Evolutionary conservation across 2,888 invertebrate species (phyloP), one percentile per base, ranked within the genome.

Genomic region (Diabrotica balteata): DNA sequence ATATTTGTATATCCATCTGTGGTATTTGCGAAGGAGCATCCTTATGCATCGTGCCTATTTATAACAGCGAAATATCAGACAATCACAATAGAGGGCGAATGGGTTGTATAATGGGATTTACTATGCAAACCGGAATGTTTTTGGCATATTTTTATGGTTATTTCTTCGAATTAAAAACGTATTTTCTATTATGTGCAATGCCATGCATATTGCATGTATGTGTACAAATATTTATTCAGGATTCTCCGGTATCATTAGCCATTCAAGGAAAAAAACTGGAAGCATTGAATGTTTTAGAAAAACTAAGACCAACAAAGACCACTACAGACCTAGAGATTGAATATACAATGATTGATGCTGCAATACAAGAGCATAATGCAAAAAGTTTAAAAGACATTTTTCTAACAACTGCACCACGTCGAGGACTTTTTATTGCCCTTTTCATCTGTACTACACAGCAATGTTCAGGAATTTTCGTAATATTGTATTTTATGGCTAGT

Each of bases 371-470:
- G 42, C 58, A 59, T 67, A 60, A 45, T 7, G 10, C 43, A 7
- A 59, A 22, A 1, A 11, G 58, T 17, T 42, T 8, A 8, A 32
- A 32, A 32, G 63, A 69, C 42, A 42, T 73, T 8, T 54, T 72
- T 47, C 58, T 59, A 45, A 46, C 32, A 0, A 9, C 17, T n/a
- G 45, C 50, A 9, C 43, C 67, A 17, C 10, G 66, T 11, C 73
- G 67, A 63, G 94, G 93, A 0, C 85, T 95, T 65, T 81, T 90
- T 58, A 90, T 92, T 64, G 89, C 90, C 4, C 85, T 92, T 49
- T 88, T 91, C 43, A 87, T 93, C 71, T 93, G 95, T 91, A 88
- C 92, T 79, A 91, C 92, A 83, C 93, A 93, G 77, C 93, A 93
- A 81, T 88, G 91, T 78, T 90, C 91, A 63, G 93, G 93, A 68